Evolutionary conservation across 2,888 invertebrate species (phyloP), one percentile per base, ranked within the genome.

Genomic region (Eudemis profundana): DNA sequence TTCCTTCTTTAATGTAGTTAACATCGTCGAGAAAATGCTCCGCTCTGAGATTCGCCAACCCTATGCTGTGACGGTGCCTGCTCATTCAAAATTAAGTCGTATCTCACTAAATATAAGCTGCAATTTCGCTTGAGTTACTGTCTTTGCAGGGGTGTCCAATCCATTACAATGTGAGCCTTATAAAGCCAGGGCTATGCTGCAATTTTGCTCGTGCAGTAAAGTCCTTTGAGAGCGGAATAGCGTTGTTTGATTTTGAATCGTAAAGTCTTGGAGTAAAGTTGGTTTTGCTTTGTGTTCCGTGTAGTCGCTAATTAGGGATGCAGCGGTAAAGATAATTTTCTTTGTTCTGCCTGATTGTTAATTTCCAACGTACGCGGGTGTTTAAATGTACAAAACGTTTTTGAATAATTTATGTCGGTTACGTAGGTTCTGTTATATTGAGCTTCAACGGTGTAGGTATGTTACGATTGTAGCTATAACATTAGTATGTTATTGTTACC

Each of bases 281-380:
- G 15, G 1, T 49, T 56, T 33, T 14, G 29, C 15, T 14, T 56
- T 40, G 38, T 12, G 14, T 0, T 8, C 7, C 5, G 19, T 10
- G 14, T 12, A 12, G 12, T 15, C 29, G 14, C 40, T 56, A 63
- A 63, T 63, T 63, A 63, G 56, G 63, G 56, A 56, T 63, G 63
- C 56, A 63, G 57, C 33, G 57, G 57, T 64, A 44, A 57, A 59
- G 64, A 64, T 64, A 59, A 64, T 64, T 64, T 59, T 64, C 57
- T 64, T 64, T 64, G 64, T 59, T 50, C 57, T n/a, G 57, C 14
- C 29, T 59, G 64, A 64, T 64, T 59, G 57, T 59, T 59, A 57
- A 59, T 64, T 57, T 59, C 29, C 38, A 47, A 19, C 27, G 51
- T 21, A 19, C 49, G 44, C 61, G 42, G 23, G 27, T 50, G 36